Evolutionary conservation across 1,140 invertebrate species (phyloP), one percentile per base, ranked within the genome.

Genomic region (Aricia agestis): DNA sequence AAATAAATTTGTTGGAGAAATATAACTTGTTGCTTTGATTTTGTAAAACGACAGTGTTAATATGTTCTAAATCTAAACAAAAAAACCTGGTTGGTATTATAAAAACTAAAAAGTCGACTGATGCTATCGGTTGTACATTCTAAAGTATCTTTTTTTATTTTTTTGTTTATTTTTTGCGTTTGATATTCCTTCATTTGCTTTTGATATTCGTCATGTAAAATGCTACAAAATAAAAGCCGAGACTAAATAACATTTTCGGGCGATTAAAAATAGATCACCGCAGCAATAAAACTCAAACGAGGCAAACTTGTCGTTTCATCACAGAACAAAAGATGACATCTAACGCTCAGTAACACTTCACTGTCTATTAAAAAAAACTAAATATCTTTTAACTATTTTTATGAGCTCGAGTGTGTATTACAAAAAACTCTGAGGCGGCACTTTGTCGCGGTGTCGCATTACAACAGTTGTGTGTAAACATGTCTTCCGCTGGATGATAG

Each of bases 381-480:
- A 86, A 86, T 86, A 84, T 89, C 87, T 91, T 89, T 91, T 81
- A 85, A 87, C 86, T 89, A 89, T 91, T 90, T 91, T 91, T 87
- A 91, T 86, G 82, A 74, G 82, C 89, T 88, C 87, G 87, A 87
- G 86, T 87, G 82, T 84, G 84, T 86, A 86, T 91, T 91, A 91
- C 88, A 89, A 79, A 85, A 84, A 85, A 84, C 85, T 77, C 82
- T 80, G 78, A 83, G 83, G 83, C 86, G 86, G 86, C 83, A 87
- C 86, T 89, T 89, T 89, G 88, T 85, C 81, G 78, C 72, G 77
- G 82, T 87, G 78, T 89, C 84, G 77, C 68, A 77, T 90, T 88
- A 78, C 86, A 74, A 78, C 78, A 84, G 82, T 89, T 89, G 86
- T 81, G 83, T 88, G 88, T 89, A 90, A 90, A 90, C 86, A 90